Percentiles rank a stretch among this genome's conserved stretches.
Conservation (phyloP, 2,797 vertebrate species). For the Urocyon cinereoargenteus region DNA sequence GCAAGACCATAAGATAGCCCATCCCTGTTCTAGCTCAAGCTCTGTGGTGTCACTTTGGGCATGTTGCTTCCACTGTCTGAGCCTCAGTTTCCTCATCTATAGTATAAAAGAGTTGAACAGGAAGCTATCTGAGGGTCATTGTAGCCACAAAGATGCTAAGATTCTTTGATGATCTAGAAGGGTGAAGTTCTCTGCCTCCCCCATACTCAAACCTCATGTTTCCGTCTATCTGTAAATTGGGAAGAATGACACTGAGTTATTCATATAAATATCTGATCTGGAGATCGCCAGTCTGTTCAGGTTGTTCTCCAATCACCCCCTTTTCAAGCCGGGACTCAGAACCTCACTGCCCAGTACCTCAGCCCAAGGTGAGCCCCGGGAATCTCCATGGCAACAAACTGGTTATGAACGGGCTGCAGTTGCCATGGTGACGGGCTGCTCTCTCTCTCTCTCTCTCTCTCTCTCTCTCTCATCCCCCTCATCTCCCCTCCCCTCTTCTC, state of each 20-base stretch:
- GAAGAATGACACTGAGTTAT: constrained; percentile 28
- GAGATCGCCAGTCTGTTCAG: not conserved
- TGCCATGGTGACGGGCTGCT: constrained; percentile 73
- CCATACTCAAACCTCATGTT: constrained; percentile 17
- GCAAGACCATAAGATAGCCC: not conserved
- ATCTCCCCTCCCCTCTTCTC: constrained; percentile 73
- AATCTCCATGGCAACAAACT: constrained; percentile 86
- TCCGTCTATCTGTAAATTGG: constrained; percentile 59
- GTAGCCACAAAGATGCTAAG: not conserved
- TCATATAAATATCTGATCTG: not conserved
- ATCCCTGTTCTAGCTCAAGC: not conserved
- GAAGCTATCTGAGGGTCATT: constrained; percentile 26
- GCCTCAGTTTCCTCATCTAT: not conserved
- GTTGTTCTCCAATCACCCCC: not conserved
- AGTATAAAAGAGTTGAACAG: not conserved
- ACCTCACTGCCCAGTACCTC: constrained; percentile 79
- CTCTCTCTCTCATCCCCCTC: constrained; percentile 47
- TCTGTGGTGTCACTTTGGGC: not conserved
- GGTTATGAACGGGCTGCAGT: constrained; percentile 84
- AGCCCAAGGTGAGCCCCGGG: constrained; percentile 82
- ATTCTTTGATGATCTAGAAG: not conserved
- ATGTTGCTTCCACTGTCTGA: not conserved
- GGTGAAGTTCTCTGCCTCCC: not conserved
- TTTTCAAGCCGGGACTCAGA: constrained; percentile 59
- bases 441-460: not conserved